These are phyloP conservation scores for Ostrea denselamellosa DNA, from an alignment of 1,140 invertebrate genomes.

Conservation along the genomic window DNA sequence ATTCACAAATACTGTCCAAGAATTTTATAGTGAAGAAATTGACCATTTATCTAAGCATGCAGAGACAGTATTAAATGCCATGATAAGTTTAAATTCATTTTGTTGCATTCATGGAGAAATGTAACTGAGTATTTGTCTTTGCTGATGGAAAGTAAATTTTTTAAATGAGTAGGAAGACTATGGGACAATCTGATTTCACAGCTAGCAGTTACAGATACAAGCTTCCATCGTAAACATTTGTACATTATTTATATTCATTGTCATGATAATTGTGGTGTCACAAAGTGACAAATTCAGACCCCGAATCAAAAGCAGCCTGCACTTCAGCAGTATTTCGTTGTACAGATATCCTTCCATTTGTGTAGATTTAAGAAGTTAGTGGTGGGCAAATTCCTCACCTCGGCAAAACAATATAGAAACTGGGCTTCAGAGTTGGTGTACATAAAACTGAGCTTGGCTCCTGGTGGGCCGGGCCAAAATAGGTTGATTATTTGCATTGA, in stretches of 20 bases:
- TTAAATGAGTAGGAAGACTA: not conserved
- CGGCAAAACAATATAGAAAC: not conserved
- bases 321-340: constrained; percentile 23
- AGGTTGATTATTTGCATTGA: not conserved
- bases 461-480: not conserved
- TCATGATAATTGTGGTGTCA: not conserved
- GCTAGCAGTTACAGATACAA: not conserved
- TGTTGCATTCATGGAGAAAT: too few relatives aligned
- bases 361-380: not conserved
- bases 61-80: not conserved
- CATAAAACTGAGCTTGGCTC: not conserved
- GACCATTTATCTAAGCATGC: not conserved
- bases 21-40: not conserved
- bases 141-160: not conserved
- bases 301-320: constrained; percentile 14
- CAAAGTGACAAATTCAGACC: constrained; percentile 21
- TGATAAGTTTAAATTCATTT: not conserved
- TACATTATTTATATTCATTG: constrained; percentile 34
- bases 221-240: not conserved
- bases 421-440: not conserved
- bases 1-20: not conserved
- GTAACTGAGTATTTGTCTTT: too few relatives aligned
- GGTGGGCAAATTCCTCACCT: not conserved
- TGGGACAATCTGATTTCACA: not conserved
- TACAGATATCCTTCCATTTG: not conserved